Evolutionary conservation across 2,113 vertebrate species (phyloP).

Genomic region (Burhinus bistriatus): DNA sequence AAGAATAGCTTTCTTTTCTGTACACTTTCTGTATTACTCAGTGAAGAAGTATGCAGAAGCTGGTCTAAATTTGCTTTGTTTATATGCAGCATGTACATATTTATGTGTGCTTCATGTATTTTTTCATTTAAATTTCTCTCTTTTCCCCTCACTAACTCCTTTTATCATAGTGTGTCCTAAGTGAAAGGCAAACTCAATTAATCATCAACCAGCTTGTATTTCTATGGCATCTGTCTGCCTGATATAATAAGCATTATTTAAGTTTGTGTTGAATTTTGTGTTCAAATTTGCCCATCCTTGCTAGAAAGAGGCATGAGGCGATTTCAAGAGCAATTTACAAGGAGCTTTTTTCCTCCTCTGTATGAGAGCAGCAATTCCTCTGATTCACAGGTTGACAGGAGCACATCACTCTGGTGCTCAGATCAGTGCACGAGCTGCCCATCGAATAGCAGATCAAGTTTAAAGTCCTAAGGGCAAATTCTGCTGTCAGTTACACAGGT

Average conservation of each 20-base stretch:
- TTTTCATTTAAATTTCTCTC: conserved; percentile 44
- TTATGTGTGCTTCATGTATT: neutral
- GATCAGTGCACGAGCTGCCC: conserved; percentile 63
- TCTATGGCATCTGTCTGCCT: conserved; percentile 34
- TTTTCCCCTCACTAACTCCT: conserved; percentile 34
- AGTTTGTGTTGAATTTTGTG: conserved; percentile 33
- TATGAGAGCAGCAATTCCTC: conserved; percentile 61
- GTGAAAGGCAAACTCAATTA: conserved; percentile 59
- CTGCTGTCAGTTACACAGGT: conserved; percentile 72
- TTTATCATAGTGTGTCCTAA: conserved; percentile 33
- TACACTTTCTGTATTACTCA: neutral
- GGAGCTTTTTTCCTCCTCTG: conserved; percentile 47
- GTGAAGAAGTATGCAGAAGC: neutral
- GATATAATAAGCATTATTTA: conserved; percentile 47
- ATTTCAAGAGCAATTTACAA: conserved; percentile 59
- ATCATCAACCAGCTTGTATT: conserved; percentile 25
- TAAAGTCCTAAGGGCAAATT: conserved; percentile 71
- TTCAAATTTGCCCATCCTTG: conserved; percentile 26
- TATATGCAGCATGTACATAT: conserved; percentile 28
- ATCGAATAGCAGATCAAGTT: conserved; percentile 68
- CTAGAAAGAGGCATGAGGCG: neutral
- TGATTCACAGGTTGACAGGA: conserved; percentile 69
- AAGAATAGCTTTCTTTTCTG: neutral
- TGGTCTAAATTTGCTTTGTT: conserved; percentile 30
- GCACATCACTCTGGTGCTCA: conserved; percentile 66